A percentile compares a stretch with the other conserved stretches of the same genome.
These are phyloP conservation scores for Zosterops japonicus DNA, from an alignment of 2,113 vertebrate species.

Conservation along the genomic window DNA sequence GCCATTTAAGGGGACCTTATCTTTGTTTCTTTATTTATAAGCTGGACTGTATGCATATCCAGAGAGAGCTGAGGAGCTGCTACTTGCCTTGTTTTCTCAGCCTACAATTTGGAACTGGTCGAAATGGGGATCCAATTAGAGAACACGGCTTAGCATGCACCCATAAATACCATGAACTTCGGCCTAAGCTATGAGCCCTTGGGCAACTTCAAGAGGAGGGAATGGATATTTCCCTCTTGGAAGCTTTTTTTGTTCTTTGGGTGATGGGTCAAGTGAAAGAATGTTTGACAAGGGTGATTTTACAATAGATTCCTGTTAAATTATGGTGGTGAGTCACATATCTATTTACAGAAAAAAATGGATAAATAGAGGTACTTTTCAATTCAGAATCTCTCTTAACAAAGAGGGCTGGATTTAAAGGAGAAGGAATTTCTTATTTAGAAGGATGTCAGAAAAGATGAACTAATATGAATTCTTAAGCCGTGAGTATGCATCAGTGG, in stretches of 20 bases:
- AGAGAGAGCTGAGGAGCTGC: not conserved
- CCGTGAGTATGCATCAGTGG: not conserved
- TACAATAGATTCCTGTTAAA: conserved; percentile 12
- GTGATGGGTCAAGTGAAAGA: conserved; percentile 35
- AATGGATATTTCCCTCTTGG: not conserved
- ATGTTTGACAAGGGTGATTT: not conserved
- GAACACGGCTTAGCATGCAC: not conserved
- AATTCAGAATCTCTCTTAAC: not conserved
- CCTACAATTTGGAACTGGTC: not conserved
- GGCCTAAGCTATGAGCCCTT: not conserved
- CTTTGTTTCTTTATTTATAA: not conserved
- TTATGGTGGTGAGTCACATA: not conserved
- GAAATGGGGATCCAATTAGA: not conserved
- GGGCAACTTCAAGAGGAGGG: not conserved
- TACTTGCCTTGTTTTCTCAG: not conserved
- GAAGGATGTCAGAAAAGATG: not conserved
- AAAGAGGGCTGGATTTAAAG: not conserved
- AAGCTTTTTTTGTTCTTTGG: not conserved
- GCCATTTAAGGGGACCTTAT: conserved; percentile 2
- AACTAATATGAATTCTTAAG: not conserved
- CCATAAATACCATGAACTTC: not conserved
- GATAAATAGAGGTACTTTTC: conserved; percentile 23
- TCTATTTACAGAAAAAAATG: conserved; percentile 22
- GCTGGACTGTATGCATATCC: not conserved
- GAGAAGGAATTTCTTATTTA: not conserved